Evolutionary conservation across 1,140 invertebrate genomes (phyloP).

Genomic region (Temnothorax nylanderi): DNA sequence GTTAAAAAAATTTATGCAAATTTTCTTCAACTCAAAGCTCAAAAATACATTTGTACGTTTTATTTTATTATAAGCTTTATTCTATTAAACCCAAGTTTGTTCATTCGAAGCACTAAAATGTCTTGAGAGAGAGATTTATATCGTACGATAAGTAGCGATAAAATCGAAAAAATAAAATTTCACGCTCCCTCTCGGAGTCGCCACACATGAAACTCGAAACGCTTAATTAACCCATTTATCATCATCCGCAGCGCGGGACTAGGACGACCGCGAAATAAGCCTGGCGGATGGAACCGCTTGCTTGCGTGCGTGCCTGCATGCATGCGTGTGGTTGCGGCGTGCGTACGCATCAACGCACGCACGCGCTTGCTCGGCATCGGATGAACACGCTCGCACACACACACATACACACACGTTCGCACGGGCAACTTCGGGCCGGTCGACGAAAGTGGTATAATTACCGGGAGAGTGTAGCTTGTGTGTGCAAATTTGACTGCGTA

Average conservation of each 20-base stretch:
- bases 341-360: not conserved
- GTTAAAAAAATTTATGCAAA: not conserved
- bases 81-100: not conserved
- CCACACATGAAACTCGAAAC: conserved; percentile 55
- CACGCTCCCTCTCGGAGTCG: conserved; percentile 43
- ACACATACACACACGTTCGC: conserved; percentile 10
- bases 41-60: not conserved
- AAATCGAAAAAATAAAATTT: conserved; percentile 28
- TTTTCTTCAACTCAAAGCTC: not conserved
- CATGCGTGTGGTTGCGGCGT: not conserved
- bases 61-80: not conserved
- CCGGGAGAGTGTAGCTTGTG: conserved; percentile 51
- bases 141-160: not conserved
- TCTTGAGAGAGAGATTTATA: conserved; percentile 4
- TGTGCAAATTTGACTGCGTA: conserved; percentile 68
- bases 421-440: conserved; percentile 55
- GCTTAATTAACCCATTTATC: conserved; percentile 75
- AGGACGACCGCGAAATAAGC: conserved; percentile 68
- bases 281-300: conserved; percentile 40
- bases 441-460: conserved; percentile 73
- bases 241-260: conserved; percentile 52
- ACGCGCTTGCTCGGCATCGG: not conserved
- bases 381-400: conserved; percentile 26
- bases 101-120: not conserved
- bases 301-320: not conserved